Evolutionary conservation across 1,140 invertebrate species (phyloP), one percentile per base, ranked within the genome.

Genomic region (Bombyx mori): DNA sequence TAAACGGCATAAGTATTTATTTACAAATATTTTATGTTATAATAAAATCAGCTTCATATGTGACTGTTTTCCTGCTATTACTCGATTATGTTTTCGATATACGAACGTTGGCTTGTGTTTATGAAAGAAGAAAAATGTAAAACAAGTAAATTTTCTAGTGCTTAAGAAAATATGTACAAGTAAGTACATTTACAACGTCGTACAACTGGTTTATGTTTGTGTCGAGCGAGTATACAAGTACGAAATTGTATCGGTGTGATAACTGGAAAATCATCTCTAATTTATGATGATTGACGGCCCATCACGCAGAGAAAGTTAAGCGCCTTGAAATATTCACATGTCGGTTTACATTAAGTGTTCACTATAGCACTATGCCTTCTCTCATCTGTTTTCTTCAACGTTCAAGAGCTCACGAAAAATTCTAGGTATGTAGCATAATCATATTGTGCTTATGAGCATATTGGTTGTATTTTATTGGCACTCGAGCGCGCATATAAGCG

Each of bases 291-390:
- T 80, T 81, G 79, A 79, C 75, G 75, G 73, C 70, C 74, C 74
- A 81, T 81, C 82, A 71, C 49, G 65, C 54, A 77, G 80, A 82
- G 82, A 85, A 85, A 85, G 82, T 80, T 74, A 63, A 73, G 72
- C 75, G 78, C 65, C 66, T 75, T 74, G 69, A 68, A 71, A 78
- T 82, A 73, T 76, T 77, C 71, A 77, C 68, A 70, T 61, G 66
- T 62, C 65, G 77, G 62, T 78, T 79, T 77, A 76, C 71, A 77
- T 70, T 68, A 74, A 69, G 63, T 66, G 77, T 68, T 35, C 26
- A 35, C 26, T 35, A 2, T 35, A 35, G 26, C 26, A 2, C 2
- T 35, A 35, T 2, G 4, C 4, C 12, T 18, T 18, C 12, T 3
- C 26, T 3, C 26, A 35, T 35, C 4, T 35, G 26, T 35, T 35